A percentile compares a stretch with the other conserved stretches of the same genome.
Conservation (phyloP, 2,797 vertebrate genomes). For the Myripristis jacobus region DNA sequence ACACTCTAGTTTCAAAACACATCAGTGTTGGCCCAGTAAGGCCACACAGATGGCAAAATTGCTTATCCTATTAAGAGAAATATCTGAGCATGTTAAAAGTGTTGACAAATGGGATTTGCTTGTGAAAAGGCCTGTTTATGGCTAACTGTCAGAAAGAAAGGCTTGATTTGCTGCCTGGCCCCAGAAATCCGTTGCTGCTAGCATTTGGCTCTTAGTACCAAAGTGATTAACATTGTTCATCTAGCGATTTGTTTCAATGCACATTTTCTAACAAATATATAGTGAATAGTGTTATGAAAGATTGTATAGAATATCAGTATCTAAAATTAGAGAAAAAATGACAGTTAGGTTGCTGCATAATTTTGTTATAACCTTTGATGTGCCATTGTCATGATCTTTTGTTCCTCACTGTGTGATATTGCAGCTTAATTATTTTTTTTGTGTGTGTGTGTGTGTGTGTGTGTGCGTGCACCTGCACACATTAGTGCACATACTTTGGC, state of each 20-base stretch:
- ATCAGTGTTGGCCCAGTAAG: slow-evolving; percentile 26
- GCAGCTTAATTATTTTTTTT: slow-evolving; percentile 4
- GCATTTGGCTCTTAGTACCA: background rate
- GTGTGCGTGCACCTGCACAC: background rate
- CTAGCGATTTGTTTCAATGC: slow-evolving; percentile 26
- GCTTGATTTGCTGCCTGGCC: background rate
- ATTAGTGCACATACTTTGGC: background rate
- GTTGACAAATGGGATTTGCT: slow-evolving; percentile 32
- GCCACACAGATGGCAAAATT: slow-evolving; percentile 5
- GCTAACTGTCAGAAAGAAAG: slow-evolving; percentile 22
- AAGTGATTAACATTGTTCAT: slow-evolving; percentile 17
- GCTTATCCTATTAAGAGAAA: slow-evolving; percentile 39
- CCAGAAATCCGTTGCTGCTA: background rate
- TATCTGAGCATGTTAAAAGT: slow-evolving; percentile 30
- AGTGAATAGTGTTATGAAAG: background rate
- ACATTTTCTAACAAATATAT: slow-evolving; percentile 25
- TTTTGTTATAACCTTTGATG: background rate
- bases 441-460: background rate
- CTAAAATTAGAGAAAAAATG: slow-evolving; percentile 17
- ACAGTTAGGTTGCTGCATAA: background rate
- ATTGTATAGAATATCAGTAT: slow-evolving; percentile 3
- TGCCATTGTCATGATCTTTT: slow-evolving; percentile 1
- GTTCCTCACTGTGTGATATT: background rate
- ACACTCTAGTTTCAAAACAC: background rate
- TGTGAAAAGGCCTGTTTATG: slow-evolving; percentile 2